Conservation (phyloP, 2,888 invertebrate genomes). For the Bruchidius siliquastri region DNA sequence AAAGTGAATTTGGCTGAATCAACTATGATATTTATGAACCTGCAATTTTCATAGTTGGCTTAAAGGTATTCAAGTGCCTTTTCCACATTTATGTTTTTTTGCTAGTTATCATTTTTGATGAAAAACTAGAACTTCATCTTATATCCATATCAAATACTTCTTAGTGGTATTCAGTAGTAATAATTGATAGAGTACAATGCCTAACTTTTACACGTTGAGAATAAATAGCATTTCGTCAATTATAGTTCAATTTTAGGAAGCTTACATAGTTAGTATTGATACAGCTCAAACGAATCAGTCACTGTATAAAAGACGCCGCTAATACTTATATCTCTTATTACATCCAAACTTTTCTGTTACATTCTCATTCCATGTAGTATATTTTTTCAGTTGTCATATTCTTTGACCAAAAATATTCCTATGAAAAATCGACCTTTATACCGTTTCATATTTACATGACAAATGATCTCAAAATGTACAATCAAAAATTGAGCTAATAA, state of each 20-base stretch:
- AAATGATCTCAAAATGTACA: no score
- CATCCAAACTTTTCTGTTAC: not conserved
- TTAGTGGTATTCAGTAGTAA: not conserved
- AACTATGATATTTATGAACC: no score
- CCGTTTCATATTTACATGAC: no score
- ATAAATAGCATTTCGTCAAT: not conserved
- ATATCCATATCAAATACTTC: not conserved
- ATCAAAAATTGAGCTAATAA: no score
- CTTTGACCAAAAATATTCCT: not conserved
- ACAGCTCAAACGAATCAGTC: not conserved
- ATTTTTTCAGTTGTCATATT: not conserved
- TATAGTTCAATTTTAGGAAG: not conserved
- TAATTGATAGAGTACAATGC: not conserved
- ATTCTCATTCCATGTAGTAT: not conserved
- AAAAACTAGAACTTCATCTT: not conserved
- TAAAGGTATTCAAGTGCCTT: no score
- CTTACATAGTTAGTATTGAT: not conserved
- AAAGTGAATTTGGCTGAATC: no score
- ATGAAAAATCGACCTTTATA: not conserved
- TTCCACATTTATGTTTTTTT: no score
- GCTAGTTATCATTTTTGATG: no score
- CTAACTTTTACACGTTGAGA: not conserved
- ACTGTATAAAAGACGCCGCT: no score
- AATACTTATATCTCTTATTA: not conserved
- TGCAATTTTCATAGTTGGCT: no score